Base-by-base conservation (phyloP, 2,113 vertebrate genomes). In the Myotis davidii region DNA sequence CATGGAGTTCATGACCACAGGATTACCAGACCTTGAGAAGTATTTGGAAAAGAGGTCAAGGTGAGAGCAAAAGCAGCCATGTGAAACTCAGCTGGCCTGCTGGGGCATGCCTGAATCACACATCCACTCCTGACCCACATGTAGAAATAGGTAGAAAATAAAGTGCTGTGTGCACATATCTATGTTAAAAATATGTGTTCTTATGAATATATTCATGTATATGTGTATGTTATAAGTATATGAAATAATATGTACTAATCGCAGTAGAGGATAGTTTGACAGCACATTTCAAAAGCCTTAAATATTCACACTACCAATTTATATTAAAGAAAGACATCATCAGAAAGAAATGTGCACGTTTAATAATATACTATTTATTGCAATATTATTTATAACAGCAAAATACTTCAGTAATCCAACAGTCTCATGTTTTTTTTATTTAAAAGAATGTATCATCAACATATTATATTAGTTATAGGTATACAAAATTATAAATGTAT, bases 11-110 rank as follows among this genome's bases (percentile, higher is more conserved):
- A 96, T 94, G 89, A 95, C 27, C 32, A 92, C 76, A 78, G 85
- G 59, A 96, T 98, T 98, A 94, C 59, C 54, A 83, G 69, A 67
- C 78, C 91, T 97, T 91, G 27, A 92, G 77, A 96, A 95, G 70
- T 50, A 87, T 96, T 97, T 96, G 54, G 65, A 97, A 91, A 97
- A 95, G 6, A 4, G 39, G 11, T 77, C 67, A 8, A 39, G n/a
- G 56, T 54, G 10, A 72, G 84, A 94, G 90, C 65, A 61, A 96
- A 82, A 78, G 39, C 52, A 97, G 50, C 59, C 64, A 91, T 23
- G 11, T 84, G 95, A 97, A 74, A 65, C 81, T 83, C 64, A 94
- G 20, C 23, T 18, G 82, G 85, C 90, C 34, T 90, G 94, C 45
- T 7, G 76, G 64, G 92, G 39, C 96, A 61, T 32, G 90, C 34